Base-by-base conservation (phyloP, 35 echinoderm and acorn worm species). In the Heliocidaris tuberculata region DNA sequence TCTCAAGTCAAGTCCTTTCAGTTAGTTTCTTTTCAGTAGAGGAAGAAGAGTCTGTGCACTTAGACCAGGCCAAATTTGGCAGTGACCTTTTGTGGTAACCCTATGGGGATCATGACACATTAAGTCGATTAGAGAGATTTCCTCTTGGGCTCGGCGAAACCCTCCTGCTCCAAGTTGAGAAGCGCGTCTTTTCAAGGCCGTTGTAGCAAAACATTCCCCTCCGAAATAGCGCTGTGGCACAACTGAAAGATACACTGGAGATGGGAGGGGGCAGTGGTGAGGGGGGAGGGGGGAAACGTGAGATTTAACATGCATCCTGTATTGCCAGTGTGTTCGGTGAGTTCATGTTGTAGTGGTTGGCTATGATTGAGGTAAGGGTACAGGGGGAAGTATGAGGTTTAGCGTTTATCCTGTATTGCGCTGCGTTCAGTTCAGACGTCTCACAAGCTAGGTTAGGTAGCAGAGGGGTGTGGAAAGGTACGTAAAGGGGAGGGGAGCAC, bases 91-190 rank as follows among this genome's bases (percentile, higher is more conserved):
- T 48, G 87, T 48, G 47, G 87, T 89, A 89, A 89, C 87, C 87
- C 87, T 89, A 89, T 89, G 87, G 87, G 87, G 87, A 89, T 89
- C 87, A 89, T 89, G 87, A 89, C 87, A 89, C 87, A 89, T 89
- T 89, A 89, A 89, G 87, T 89, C 47, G 87, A 89, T 89, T 89
- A 89, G 12, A 48, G 47, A 89, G 87, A 89, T 89, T 89, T 89
- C 87, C 87, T 89, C 47, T 89, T 30, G 29, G 31, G 87, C 87
- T 89, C 47, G 87, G 87, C 87, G 47, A 89, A 48, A 32, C 87
- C 87, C 31, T 89, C 2, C 65, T 78, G 65, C 27, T 78, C 65
- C 27, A 89, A 31, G 31, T 17, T 89, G 87, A 89, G 87, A 89
- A 47, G 87, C 31, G 87, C 87, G 87, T 89, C 47, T 89, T 89